Conservation (phyloP, 2,113 vertebrate genomes). For the Choloepus hoffmanni region DNA sequence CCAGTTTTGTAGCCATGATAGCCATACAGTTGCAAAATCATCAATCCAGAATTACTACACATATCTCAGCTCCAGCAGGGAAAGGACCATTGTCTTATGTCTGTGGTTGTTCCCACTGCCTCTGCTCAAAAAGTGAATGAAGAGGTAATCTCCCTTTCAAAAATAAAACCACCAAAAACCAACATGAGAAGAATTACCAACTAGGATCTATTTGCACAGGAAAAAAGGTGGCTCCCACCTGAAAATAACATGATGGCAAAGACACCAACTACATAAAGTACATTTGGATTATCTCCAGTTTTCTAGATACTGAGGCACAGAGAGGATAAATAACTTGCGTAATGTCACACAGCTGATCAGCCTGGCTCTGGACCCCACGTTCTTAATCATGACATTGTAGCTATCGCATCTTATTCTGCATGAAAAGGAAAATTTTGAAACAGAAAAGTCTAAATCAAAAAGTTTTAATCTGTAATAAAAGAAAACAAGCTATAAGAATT, state of each 20-base stretch:
- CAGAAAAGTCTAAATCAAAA: background rate
- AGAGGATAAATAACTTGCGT: background rate
- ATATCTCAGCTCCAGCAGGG: background rate
- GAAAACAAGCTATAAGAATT: conserved; percentile 18
- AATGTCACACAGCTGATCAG: background rate
- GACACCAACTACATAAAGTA: background rate
- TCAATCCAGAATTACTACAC: background rate
- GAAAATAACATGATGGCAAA: background rate
- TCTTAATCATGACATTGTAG: background rate
- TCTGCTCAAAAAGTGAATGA: background rate
- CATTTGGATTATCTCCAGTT: too few species aligned
- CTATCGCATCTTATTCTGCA: background rate
- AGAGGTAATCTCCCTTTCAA: background rate
- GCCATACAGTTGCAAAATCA: background rate
- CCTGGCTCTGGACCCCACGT: background rate
- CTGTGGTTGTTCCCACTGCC: background rate
- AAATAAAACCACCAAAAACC: background rate
- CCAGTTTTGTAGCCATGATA: background rate
- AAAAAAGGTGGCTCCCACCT: background rate
- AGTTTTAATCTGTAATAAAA: conserved; percentile 21
- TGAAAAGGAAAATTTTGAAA: background rate
- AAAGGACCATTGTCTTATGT: accelerated
- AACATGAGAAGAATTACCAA: background rate
- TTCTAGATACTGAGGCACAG: background rate
- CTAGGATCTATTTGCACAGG: background rate